Evolutionary conservation across 2,113 vertebrate species (phyloP), one percentile per base, ranked within the genome.

Genomic region (Protobothrops mucrosquamatus): DNA sequence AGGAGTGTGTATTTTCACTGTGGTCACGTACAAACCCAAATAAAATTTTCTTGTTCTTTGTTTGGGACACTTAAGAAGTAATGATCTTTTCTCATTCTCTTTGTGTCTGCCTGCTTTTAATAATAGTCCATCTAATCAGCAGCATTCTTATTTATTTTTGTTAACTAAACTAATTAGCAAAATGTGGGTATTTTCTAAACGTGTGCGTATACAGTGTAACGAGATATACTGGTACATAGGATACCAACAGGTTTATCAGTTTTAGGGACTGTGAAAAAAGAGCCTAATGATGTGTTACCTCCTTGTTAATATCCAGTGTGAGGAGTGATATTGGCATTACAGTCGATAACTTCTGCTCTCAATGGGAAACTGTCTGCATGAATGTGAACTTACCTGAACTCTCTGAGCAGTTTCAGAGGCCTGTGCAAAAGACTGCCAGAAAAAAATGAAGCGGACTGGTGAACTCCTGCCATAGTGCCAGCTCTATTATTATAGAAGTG

Each of bases 1-100:
- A 96, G 96, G 94, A 95, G 96, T 97, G 94, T 81, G 93, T 95
- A 89, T 96, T 97, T 97, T 97, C 92, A 97, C 97, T 96, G 97
- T 95, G 97, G 95, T 88, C 89, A 95, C 89, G 95, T 93, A 93
- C 34, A 91, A 96, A 91, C 88, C 92, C 46, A 91, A 2, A 91
- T 85, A 57, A 59, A 87, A 87, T 91, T 46, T n/a, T 94, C 93
- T 92, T n/a, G 1, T 91, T 91, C 22, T 39, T 91, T 56, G 52
- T 22, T 81, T 26, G 23, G 34, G 23, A 14, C 52, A 29, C 55
- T 26, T 39, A 91, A 89, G 94, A 96, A 74, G n/a, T 94, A 92
- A 93, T 94, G 54, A 92, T 39, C 10, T 92, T 94, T 92, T 61
- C 93, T 93, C 85, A 81, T 10, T 56, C 20, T n/a, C 11, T 88